Conservation (phyloP, 2,888 invertebrate genomes). For the Cheilosia pagana region DNA sequence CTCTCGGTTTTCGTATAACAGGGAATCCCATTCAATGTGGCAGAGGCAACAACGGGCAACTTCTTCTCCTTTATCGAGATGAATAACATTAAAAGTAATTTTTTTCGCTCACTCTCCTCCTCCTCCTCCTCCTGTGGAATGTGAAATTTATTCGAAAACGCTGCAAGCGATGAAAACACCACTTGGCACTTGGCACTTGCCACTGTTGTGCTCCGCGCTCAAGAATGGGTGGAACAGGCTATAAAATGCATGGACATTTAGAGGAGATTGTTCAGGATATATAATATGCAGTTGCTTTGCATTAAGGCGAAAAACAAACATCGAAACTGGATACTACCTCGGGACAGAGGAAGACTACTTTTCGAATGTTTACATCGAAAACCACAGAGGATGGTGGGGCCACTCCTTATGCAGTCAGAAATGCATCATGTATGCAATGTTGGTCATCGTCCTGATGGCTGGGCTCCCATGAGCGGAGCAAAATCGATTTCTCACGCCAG, state of each 20-base stretch:
- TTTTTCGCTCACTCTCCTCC: constrained; percentile 16
- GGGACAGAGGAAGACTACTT: constrained; percentile 24
- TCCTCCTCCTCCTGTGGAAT: constrained; percentile 23
- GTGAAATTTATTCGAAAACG: constrained; percentile 51
- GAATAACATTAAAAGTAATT: constrained; percentile 55
- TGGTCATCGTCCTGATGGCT: neutral
- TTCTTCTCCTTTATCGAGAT: constrained; percentile 33
- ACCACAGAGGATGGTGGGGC: constrained; percentile 9
- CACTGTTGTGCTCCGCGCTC: neutral
- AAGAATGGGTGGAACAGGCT: constrained; percentile 15
- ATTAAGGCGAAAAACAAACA: constrained; percentile 5
- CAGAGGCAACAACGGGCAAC: neutral
- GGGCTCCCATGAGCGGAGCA: neutral
- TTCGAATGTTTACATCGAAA: constrained; percentile 23
- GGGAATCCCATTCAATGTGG: constrained; percentile 12
- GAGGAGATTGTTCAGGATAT: neutral
- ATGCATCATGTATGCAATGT: constrained; percentile 16
- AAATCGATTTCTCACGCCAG: constrained; percentile 34
- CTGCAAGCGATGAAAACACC: constrained; percentile 24
- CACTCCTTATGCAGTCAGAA: constrained; percentile 17
- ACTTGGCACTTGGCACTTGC: constrained; percentile 5
- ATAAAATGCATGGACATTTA: constrained; percentile 7
- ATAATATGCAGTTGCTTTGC: neutral
- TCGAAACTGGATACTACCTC: constrained; percentile 2
- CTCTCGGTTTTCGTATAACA: constrained; percentile 5